Percentiles rank a stretch among this genome's conserved stretches.
These are phyloP conservation scores for Sarcophaga subvicina DNA, from an alignment of 2,888 invertebrate species.

Conservation along the genomic window DNA sequence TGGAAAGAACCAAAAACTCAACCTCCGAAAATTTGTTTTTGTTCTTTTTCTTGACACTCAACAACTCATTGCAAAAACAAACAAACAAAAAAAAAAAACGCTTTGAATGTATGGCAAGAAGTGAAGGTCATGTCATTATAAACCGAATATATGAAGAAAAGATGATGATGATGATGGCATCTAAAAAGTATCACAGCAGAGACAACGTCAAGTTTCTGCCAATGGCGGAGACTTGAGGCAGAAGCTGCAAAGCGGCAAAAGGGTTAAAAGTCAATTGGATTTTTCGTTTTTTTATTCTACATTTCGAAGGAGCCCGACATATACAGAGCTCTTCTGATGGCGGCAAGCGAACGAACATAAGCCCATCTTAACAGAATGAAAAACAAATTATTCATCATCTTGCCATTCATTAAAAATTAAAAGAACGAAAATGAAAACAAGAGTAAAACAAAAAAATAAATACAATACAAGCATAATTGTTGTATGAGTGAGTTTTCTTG, in stretches of 20 bases:
- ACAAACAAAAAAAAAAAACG: not conserved
- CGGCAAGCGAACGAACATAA: not conserved
- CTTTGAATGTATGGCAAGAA: slow-evolving; percentile 58
- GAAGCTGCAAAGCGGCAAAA: slow-evolving; percentile 6
- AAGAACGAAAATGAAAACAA: no score
- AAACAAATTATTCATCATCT: not conserved
- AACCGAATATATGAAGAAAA: slow-evolving; percentile 26
- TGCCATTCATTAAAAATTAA: not conserved
- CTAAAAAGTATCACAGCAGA: not conserved
- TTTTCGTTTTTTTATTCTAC: slow-evolving; percentile 5
- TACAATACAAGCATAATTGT: no score
- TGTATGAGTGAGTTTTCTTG: not conserved
- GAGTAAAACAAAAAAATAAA: no score
- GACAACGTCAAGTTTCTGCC: not conserved
- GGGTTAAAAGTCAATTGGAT: slow-evolving; percentile 59
- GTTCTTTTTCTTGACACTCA: not conserved
- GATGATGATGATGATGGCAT: slow-evolving; percentile 14
- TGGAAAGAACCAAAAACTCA: slow-evolving; percentile 19
- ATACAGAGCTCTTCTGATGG: no score
- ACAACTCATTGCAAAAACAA: not conserved
- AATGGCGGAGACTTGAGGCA: not conserved
- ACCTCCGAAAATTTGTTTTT: slow-evolving; percentile 22
- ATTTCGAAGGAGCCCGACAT: not conserved
- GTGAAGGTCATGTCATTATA: slow-evolving; percentile 67
- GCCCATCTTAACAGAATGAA: not conserved